Base-by-base conservation (phyloP, 2,797 vertebrate genomes). In the Diceros bicornis region DNA sequence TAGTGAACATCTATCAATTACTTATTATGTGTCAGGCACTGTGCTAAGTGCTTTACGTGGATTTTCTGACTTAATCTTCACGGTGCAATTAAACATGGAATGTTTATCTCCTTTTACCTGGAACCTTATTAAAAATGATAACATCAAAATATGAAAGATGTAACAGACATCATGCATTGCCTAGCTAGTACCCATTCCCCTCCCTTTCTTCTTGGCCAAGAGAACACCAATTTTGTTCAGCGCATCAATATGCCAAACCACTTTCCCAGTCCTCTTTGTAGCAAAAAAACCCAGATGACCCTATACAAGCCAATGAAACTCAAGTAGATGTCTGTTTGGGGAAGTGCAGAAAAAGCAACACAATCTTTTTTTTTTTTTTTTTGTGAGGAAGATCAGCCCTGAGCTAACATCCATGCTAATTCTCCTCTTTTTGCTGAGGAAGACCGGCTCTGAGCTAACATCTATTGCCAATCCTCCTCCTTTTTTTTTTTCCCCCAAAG, bases 41-140 rank as follows among this genome's bases (percentile, higher is more conserved):
- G 29, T 84, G 64, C 64, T 81, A 62, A 96, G 84, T 27, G 47
- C 37, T 94, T 55, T 64, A 32, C 11, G 16, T 4, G 9, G 34
- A 23, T 69, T 84, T 94, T 72, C 79, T 95, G 69, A 88, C 7
- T 47, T 61, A 90, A 79, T 91, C 81, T 93, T 96, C 92, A 79
- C 55, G 55, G n/a, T 77, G 18, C 62, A 94, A 17, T 81, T 86
- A 91, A 32, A 93, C 6, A 18, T 52, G n/a, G 4, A 27, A 89
- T 23, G 4, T 79, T 84, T 88, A 74, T 88, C 52, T 97, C 71
- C 21, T 69, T 77, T 96, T 37, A 79, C 16, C 61, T 66, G 18
- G 86, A 85, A 66, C 34, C 14, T 13, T 61, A 96, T 75, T 68
- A 83, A 83, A 87, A 87, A 96, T 37, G 6, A 83, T 27, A 66